Conservation (phyloP, 2,113 vertebrate species). For the Puffinus mauretanicus region DNA sequence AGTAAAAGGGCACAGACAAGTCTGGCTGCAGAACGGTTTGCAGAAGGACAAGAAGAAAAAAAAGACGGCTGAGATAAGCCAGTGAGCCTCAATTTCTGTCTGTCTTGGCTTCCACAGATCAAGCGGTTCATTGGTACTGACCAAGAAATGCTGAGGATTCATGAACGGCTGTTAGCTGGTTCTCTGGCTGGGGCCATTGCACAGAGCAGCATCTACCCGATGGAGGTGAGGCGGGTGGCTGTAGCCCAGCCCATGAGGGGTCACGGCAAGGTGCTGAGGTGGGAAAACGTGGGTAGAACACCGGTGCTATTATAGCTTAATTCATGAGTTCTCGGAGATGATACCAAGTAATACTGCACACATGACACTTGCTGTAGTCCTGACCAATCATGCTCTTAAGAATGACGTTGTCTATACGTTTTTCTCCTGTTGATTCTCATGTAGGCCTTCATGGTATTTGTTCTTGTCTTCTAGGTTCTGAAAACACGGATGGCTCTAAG, state of each 20-base stretch:
- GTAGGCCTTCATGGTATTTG: not conserved
- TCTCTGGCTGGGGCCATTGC: slow-evolving; percentile 91
- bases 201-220: slow-evolving; percentile 97
- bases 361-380: not conserved
- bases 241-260: not conserved
- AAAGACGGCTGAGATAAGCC: not conserved
- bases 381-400: not conserved
- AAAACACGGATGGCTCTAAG: slow-evolving; percentile 92
- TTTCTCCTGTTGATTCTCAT: not conserved
- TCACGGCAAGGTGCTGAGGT: not conserved
- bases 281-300: not conserved
- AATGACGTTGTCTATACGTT: accelerated
- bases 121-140: slow-evolving; percentile 90
- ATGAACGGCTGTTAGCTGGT: slow-evolving; percentile 87
- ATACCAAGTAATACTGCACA: not conserved
- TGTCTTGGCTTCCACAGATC: slow-evolving; percentile 74
- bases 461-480: slow-evolving; percentile 80
- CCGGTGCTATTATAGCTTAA: not conserved
- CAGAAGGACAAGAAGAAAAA: not conserved
- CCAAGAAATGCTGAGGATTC: slow-evolving; percentile 89
- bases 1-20: not conserved
- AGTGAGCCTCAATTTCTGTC: not conserved
- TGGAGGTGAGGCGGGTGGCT: slow-evolving; percentile 85
- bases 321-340: not conserved
- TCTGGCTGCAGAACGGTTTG: not conserved